Evolutionary conservation across 2,888 invertebrate genomes (phyloP).

Genomic region (Entomobrya proxima): DNA sequence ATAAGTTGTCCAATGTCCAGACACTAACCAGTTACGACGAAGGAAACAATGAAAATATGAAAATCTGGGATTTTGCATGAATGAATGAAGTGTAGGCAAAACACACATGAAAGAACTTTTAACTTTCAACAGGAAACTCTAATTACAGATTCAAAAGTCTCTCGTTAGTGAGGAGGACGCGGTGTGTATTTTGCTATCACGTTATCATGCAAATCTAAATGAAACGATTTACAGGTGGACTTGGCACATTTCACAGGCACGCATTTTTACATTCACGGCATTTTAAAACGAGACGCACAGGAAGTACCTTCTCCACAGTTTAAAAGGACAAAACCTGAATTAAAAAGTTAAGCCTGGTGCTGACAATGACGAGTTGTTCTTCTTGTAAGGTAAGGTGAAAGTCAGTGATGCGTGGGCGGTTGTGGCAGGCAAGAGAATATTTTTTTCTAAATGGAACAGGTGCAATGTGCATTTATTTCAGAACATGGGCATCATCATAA

Average conservation of each 20-base stretch:
- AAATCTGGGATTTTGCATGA: slow-evolving; percentile 51
- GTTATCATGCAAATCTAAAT: slow-evolving; percentile 55
- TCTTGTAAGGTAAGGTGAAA: slow-evolving; percentile 58
- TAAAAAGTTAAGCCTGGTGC: slow-evolving; percentile 20
- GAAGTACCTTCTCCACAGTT: slow-evolving; percentile 43
- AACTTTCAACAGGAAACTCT: slow-evolving; percentile 46
- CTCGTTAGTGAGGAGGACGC: slow-evolving; percentile 25
- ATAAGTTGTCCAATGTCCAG: slow-evolving; percentile 42
- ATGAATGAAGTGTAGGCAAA: slow-evolving; percentile 50
- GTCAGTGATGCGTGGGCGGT: slow-evolving; percentile 67
- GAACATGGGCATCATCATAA: background rate
- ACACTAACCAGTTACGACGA: slow-evolving; percentile 4
- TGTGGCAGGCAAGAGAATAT: background rate
- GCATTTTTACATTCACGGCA: background rate
- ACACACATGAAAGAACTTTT: slow-evolving; percentile 10
- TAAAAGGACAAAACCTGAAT: slow-evolving; percentile 57
- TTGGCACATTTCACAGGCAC: background rate
- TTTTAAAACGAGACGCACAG: slow-evolving; percentile 46
- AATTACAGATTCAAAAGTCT: slow-evolving; percentile 51
- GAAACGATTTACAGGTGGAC: slow-evolving; percentile 40
- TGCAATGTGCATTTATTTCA: slow-evolving; percentile 54
- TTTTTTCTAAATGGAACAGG: slow-evolving; percentile 55
- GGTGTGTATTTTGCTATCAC: background rate
- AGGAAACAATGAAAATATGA: background rate
- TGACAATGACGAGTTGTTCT: background rate